A percentile compares a stretch with the other conserved stretches of the same genome.
These are phyloP conservation scores for Drosophila villosipedis DNA, from an alignment of 2,888 invertebrate genomes.

Conservation along the genomic window DNA sequence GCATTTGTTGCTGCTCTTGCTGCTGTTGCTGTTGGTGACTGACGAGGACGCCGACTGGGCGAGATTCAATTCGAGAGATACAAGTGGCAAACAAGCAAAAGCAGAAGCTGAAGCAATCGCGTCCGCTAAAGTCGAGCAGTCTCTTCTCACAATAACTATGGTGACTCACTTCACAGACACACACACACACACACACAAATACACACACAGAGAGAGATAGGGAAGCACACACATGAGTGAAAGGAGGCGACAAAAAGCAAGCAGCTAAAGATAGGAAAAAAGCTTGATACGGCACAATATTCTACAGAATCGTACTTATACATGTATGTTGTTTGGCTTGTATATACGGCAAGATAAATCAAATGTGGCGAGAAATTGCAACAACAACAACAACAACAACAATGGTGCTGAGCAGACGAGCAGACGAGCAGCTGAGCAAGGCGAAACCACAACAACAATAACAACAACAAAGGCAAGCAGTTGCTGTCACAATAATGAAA, in stretches of 20 bases:
- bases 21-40: constrained; percentile 28
- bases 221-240: constrained; percentile 12
- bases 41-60: constrained; percentile 73
- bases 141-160: constrained; percentile 55
- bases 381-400: constrained; percentile 19
- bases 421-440: constrained; percentile 22
- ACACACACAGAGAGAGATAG: constrained; percentile 13
- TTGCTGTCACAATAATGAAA: constrained; percentile 49
- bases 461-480: constrained; percentile 19
- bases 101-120: constrained; percentile 40
- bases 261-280: constrained; percentile 23
- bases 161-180: constrained; percentile 68
- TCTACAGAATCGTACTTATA: constrained; percentile 46
- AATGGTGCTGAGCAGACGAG: constrained; percentile 30
- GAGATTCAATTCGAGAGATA: constrained; percentile 80
- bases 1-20: constrained; percentile 17
- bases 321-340: constrained; percentile 60
- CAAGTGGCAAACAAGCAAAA: constrained; percentile 68
- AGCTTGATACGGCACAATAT: constrained; percentile 55
- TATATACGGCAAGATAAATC: constrained; percentile 81
- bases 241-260: constrained; percentile 30
- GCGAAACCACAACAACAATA: constrained; percentile 33
- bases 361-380: constrained; percentile 83
- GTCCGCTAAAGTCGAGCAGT: constrained; percentile 62
- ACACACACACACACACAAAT: constrained; percentile 16